These are phyloP conservation scores for Drosophila cyrtoloma DNA, from an alignment of 2,888 invertebrate species.

Conservation along the genomic window DNA sequence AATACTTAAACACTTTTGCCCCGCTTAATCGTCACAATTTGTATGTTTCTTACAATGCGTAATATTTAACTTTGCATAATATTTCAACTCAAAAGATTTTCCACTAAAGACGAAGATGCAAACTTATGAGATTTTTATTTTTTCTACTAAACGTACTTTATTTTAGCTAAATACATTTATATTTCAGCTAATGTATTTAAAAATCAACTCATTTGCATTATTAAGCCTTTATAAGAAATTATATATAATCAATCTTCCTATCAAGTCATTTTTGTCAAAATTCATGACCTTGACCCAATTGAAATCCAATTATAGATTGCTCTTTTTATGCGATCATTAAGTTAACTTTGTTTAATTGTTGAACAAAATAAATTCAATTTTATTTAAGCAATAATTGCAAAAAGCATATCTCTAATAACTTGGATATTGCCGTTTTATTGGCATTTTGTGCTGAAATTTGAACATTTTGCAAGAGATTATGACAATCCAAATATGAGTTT, in stretches of 20 bases:
- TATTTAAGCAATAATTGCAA: conserved; percentile 48
- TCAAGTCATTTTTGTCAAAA: too few species aligned
- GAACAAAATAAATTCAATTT: conserved; percentile 55
- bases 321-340: conserved; percentile 2
- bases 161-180: too few species aligned
- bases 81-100: not conserved
- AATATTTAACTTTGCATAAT: not conserved
- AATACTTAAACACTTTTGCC: not conserved
- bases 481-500: conserved; percentile 65
- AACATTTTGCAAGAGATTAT: conserved; percentile 57
- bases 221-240: not conserved
- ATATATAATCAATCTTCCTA: not conserved
- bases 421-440: conserved; percentile 61
- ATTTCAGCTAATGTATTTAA: too few species aligned
- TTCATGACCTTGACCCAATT: conserved; percentile 46
- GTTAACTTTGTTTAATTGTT: conserved; percentile 28
- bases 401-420: conserved; percentile 25
- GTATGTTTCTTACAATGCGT: not conserved
- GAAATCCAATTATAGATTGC: not conserved
- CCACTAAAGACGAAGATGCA: not conserved
- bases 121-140: not conserved
- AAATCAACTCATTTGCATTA: not conserved
- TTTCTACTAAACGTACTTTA: not conserved
- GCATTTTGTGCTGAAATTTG: conserved; percentile 44
- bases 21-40: not conserved